A percentile compares a stretch with the other conserved stretches of the same genome.
Evolutionary conservation across 2,113 vertebrate species (phyloP).

Genomic region (Carlito syrichta): DNA sequence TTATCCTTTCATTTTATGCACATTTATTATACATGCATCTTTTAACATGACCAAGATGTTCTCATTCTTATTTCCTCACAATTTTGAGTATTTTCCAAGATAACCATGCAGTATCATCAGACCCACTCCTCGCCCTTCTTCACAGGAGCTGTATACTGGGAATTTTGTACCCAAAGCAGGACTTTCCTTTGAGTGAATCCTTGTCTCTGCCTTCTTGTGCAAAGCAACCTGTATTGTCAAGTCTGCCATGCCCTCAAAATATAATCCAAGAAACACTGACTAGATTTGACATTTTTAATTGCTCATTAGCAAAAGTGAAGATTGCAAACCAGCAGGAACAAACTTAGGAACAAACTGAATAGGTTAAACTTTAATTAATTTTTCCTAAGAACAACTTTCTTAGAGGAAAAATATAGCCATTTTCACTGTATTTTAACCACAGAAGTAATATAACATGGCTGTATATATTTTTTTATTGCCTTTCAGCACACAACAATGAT

Average conservation of each 20-base stretch:
- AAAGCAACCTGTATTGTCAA: slow-evolving; percentile 28
- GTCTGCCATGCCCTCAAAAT: neutral
- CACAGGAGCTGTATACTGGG: neutral
- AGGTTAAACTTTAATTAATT: slow-evolving; percentile 34
- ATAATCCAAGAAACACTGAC: slow-evolving; percentile 39
- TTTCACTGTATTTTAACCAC: slow-evolving; percentile 16
- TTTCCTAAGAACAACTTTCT: slow-evolving; percentile 14
- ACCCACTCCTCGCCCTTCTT: fast-evolving
- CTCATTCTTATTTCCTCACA: neutral
- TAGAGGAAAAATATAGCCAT: neutral
- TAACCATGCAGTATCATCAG: neutral
- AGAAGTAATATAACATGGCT: neutral
- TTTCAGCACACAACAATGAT: neutral
- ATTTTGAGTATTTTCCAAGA: neutral
- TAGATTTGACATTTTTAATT: slow-evolving; percentile 38
- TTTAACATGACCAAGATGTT: neutral
- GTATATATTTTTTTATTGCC: slow-evolving; percentile 19
- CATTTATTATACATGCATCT: neutral
- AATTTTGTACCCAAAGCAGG: neutral
- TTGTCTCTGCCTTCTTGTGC: neutral
- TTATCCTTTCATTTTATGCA: neutral
- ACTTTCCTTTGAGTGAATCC: neutral
- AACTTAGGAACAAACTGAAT: neutral
- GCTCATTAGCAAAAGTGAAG: slow-evolving; percentile 59
- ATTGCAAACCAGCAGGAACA: slow-evolving; percentile 54